Base-by-base conservation (phyloP, 2,888 invertebrate genomes). In the Microplitis manilae region DNA sequence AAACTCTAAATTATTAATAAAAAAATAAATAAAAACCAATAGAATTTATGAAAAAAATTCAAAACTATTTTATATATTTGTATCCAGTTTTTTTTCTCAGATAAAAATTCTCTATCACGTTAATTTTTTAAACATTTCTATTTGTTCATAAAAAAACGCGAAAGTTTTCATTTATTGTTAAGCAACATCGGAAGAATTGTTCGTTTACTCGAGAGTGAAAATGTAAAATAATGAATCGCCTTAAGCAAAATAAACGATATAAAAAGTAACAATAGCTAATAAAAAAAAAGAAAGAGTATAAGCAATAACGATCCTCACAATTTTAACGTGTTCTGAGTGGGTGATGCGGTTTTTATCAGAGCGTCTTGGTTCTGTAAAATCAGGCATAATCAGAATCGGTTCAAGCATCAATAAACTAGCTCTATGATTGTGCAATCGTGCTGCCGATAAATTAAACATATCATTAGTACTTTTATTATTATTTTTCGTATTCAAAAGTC, bases 251-350 rank as follows among this genome's bases (percentile, higher is more conserved):
- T 59, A 30, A 30, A 30, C 30, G 2, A 30, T 30, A 30, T 30
- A 92, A 89, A 92, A 92, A 61, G 92, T 92, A 77, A 91, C 89
- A 79, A 91, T 90, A 69, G 91, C 90, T 83, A 92, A 86, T 77
- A 91, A 87, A 82, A 92, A 90, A 84, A 92, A 92, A 62, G 91
- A 91, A 75, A 92, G 87, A 50, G 92, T 92, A 85, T 93, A 91
- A 78, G 92, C 91, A 82, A 94, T 91, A 85, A 93, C 90, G 81
- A 92, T 90, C 85, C 90, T 90, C 30, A 91, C 89, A 79, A 92
- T 90, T 84, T 91, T 92, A 61, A 90, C 89, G 79, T 91, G 90
- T 81, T 92, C 91, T 7, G 88, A 86, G 60, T 81, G 83, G 8
- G 85, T 82, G 59, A 86, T 81, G 41, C 82, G 81, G 79, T 85